Evolutionary conservation across 2,113 vertebrate genomes (phyloP), one percentile per base, ranked within the genome.

Genomic region (Macquaria ambigua): DNA sequence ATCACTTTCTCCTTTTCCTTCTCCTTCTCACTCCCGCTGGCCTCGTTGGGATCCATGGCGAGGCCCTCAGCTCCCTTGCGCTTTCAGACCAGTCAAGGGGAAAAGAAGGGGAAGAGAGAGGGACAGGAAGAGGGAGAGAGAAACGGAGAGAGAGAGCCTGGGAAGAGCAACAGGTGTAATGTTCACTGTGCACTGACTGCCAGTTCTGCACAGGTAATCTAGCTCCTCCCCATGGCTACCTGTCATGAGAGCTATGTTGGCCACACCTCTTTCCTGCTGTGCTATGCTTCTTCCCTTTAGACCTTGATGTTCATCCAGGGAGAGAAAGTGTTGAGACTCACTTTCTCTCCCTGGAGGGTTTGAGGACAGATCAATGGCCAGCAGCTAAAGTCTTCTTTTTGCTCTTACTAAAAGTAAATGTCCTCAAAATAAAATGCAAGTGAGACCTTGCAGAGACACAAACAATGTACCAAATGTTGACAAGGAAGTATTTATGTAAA

Each of bases 181-280:
- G 84, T 83, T 94, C 91, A 86, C 92, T 93, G 94, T 93, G 95
- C 87, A 95, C 90, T 92, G 89, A 74, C 94, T 93, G 93, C 93
- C 93, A 95, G 96, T 95, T 95, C 92, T 92, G 62, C 85, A 77
- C 95, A 94, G 93, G 95, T 95, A 83, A 96, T 91, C 94, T 95
- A 91, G 96, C 97, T 96, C 93, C 90, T 91, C 95, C 93, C 72
- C 93, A 87, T 90, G 89, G 90, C 92, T 95, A 97, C 93, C 94
- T 96, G 94, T 92, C 92, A 94, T 94, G 93, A 93, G 95, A 95
- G 92, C 93, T 86, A 74, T 88, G 87, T 80, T 80, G 46, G 82
- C 88, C 93, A 88, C 94, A 55, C 95, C 95, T 87, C 90, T 81
- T 50, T 61, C 3, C 82, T 84, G 70, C 88, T 69, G 66, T 75